Percentiles rank a stretch among this genome's conserved stretches.
phyloP scores from a whole-genome alignment of 2,113 vertebrate species.

The Tetraodon nigroviridis region DNA sequence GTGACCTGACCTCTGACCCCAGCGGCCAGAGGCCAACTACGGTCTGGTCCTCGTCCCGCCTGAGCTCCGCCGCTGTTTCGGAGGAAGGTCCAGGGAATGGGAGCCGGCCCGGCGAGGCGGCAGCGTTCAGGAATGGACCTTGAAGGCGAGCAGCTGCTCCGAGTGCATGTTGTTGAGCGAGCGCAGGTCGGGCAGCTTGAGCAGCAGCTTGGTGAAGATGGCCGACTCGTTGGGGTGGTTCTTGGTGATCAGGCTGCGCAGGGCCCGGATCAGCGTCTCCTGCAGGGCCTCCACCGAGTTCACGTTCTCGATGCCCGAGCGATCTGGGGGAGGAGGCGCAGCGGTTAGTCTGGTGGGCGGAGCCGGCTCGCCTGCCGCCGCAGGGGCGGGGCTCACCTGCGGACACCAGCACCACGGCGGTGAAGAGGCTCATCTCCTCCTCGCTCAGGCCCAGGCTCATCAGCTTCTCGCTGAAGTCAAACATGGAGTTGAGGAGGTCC shows the following conservation, averaged over 20 bases:
- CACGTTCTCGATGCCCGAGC: slow-evolving; percentile 91
- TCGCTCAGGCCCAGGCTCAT: slow-evolving; percentile 85
- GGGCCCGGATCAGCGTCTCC: slow-evolving; percentile 90
- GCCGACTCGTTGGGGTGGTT: slow-evolving; percentile 89
- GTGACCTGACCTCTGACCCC: too few relatives aligned
- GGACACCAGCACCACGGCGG: slow-evolving; percentile 94
- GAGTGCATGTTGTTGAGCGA: slow-evolving; percentile 99
- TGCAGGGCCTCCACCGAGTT: slow-evolving; percentile 91
- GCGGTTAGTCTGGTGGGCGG: background rate
- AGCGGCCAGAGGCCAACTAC: too few relatives aligned
- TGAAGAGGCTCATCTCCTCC: slow-evolving; percentile 96
- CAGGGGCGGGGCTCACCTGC: slow-evolving; percentile 86
- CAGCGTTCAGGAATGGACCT: slow-evolving; percentile 86
- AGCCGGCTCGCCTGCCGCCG: too few relatives aligned
- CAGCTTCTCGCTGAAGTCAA: slow-evolving; percentile 98
- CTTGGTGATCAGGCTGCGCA: slow-evolving; percentile 91
- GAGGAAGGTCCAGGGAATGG: too few relatives aligned
- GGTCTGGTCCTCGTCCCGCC: background rate
- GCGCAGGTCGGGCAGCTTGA: slow-evolving; percentile 94
- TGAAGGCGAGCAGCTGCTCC: slow-evolving; percentile 95
- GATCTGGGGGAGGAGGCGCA: slow-evolving; percentile 74
- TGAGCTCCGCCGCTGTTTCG: too few relatives aligned
- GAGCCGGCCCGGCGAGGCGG: background rate
- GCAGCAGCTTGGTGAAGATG: slow-evolving; percentile 94
- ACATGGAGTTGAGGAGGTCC: slow-evolving; percentile 94